These are phyloP conservation scores for Diachrysia chrysitis DNA, from an alignment of 2,888 invertebrate species.

Conservation along the genomic window DNA sequence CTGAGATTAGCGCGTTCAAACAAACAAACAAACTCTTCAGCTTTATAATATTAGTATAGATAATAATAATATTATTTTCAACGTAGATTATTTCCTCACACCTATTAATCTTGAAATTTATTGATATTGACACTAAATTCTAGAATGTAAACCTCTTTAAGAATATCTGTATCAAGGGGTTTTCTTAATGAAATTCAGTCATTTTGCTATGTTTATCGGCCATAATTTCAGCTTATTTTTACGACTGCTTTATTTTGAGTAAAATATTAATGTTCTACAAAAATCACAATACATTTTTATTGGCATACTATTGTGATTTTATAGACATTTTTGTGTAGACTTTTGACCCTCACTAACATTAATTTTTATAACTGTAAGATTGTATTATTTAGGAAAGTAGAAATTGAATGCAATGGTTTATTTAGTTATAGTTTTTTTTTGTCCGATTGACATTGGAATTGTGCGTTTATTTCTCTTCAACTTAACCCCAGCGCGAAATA, in stretches of 20 bases:
- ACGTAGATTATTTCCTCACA: conserved; percentile 15
- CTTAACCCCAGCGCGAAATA: too few species aligned
- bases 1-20: too few species aligned
- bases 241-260: conserved; percentile 37
- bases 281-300: conserved; percentile 30
- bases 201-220: conserved; percentile 37
- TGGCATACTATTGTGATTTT: conserved; percentile 29
- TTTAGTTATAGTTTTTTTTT: too few species aligned
- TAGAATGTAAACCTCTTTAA: conserved; percentile 24
- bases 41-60: too few species aligned
- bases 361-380: background rate
- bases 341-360: background rate
- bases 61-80: too few species aligned
- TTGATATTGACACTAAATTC: conserved; percentile 25
- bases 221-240: conserved; percentile 43
- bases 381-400: too few species aligned
- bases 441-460: too few species aligned
- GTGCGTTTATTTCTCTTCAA: too few species aligned
- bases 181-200: conserved; percentile 27
- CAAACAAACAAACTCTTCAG: too few species aligned
- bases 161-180: conserved; percentile 7
- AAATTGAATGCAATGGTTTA: too few species aligned
- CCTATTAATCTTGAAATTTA: conserved; percentile 46
- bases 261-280: conserved; percentile 24
- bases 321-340: conserved; percentile 23